Evolutionary conservation across 2,113 vertebrate genomes (phyloP).

Genomic region (Scolopax mira): DNA sequence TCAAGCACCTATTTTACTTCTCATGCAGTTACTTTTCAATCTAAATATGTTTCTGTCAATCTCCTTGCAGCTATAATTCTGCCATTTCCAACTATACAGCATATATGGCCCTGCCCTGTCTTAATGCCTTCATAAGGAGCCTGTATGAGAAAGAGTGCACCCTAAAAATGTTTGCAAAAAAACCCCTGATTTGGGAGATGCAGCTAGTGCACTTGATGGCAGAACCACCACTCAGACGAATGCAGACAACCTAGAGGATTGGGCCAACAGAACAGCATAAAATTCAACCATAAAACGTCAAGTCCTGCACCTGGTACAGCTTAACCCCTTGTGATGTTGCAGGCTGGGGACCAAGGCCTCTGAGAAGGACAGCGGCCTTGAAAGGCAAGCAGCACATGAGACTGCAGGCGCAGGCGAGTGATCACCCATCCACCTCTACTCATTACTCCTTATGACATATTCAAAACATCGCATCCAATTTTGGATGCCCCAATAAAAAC

Average conservation of each 20-base stretch:
- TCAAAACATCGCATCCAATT: neutral
- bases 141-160: neutral
- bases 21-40: neutral
- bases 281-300: neutral
- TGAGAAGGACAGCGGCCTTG: neutral
- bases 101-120: neutral
- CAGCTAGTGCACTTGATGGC: neutral
- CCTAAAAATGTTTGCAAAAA: neutral
- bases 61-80: neutral
- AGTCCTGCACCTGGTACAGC: neutral
- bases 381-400: neutral
- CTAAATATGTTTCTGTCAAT: neutral
- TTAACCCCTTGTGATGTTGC: neutral
- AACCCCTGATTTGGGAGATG: neutral
- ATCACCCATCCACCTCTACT: neutral
- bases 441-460: accelerated
- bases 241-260: neutral
- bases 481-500: neutral
- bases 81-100: neutral
- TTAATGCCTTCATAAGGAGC: neutral
- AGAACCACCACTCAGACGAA: neutral
- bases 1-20: neutral
- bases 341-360: neutral
- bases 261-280: neutral
- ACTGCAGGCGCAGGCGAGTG: neutral